Evolutionary conservation across 2,797 vertebrate species (phyloP).

Genomic region (Sebastes nivosus): DNA sequence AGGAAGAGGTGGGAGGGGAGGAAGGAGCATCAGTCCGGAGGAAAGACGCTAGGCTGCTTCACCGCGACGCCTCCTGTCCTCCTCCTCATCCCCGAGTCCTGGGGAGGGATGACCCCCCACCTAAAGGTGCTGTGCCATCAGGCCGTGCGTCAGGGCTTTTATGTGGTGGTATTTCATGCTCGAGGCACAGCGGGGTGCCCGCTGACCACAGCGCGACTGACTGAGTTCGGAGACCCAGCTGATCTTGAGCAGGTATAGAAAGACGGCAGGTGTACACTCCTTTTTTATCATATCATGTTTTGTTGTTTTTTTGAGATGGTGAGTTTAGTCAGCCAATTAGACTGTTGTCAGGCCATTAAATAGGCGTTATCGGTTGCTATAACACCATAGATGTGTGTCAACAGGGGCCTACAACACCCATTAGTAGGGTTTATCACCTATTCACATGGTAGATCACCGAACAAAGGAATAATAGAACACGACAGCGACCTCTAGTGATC

Average conservation of each 20-base stretch:
- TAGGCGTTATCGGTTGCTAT: too few relatives aligned
- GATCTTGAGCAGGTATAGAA: slow-evolving; percentile 84
- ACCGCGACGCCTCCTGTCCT: slow-evolving; percentile 76
- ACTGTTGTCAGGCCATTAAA: too few relatives aligned
- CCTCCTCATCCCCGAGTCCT: slow-evolving; percentile 86
- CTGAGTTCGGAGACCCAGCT: slow-evolving; percentile 88
- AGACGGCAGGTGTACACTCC: neutral
- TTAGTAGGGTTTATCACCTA: too few relatives aligned
- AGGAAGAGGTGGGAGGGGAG: slow-evolving; percentile 60
- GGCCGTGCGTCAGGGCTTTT: slow-evolving; percentile 80
- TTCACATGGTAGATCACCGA: too few relatives aligned
- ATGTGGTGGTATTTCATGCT: slow-evolving; percentile 84
- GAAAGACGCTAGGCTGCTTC: slow-evolving; percentile 52
- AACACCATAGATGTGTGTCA: too few relatives aligned
- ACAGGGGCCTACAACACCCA: too few relatives aligned
- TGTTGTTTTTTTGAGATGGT: neutral
- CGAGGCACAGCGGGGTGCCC: slow-evolving; percentile 84
- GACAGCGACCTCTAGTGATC: too few relatives aligned
- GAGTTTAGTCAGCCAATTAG: neutral
- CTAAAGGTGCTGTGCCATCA: slow-evolving; percentile 81
- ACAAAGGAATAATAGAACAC: too few relatives aligned
- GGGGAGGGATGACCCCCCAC: slow-evolving; percentile 83
- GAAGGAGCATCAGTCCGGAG: slow-evolving; percentile 50
- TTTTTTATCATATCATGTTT: neutral
- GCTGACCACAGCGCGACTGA: slow-evolving; percentile 82